Evolutionary conservation across 2,797 vertebrate genomes (phyloP).

Genomic region (Stomatorhinus walkeri): DNA sequence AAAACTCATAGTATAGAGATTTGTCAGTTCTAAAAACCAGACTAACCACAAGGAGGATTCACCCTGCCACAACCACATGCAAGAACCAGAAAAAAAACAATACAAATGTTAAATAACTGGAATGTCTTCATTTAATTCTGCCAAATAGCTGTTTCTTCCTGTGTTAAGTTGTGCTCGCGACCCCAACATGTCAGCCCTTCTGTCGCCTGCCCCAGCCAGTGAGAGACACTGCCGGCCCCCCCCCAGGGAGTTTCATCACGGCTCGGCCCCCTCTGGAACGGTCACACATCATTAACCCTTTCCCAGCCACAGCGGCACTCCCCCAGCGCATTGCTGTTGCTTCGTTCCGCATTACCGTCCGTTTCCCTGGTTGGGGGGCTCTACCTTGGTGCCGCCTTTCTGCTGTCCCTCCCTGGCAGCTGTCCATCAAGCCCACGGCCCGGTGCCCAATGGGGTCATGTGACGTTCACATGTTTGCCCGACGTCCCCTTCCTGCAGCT

Average conservation of each 20-base stretch:
- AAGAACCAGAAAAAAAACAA: neutral
- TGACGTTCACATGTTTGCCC: neutral
- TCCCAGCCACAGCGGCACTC: neutral
- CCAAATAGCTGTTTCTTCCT: neutral
- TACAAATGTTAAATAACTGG: neutral
- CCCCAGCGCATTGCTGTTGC: neutral
- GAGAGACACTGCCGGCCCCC: neutral
- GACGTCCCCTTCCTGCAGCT: neutral
- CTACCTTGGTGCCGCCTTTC: neutral
- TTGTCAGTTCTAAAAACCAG: neutral
- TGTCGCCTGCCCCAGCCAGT: neutral
- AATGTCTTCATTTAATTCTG: neutral
- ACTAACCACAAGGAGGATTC: neutral
- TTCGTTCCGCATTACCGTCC: neutral
- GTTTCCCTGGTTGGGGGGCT: neutral
- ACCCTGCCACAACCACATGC: neutral
- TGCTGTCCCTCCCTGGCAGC: neutral
- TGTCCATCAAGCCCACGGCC: neutral
- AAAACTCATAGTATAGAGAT: neutral
- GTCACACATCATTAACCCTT: constrained; percentile 2
- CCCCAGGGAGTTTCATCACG: neutral
- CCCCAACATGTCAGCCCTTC: neutral
- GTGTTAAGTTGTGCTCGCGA: neutral
- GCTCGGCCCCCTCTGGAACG: neutral
- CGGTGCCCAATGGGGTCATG: neutral